phyloP scores from a whole-genome alignment of 2,888 invertebrate species.

The Dascillus cervinus region DNA sequence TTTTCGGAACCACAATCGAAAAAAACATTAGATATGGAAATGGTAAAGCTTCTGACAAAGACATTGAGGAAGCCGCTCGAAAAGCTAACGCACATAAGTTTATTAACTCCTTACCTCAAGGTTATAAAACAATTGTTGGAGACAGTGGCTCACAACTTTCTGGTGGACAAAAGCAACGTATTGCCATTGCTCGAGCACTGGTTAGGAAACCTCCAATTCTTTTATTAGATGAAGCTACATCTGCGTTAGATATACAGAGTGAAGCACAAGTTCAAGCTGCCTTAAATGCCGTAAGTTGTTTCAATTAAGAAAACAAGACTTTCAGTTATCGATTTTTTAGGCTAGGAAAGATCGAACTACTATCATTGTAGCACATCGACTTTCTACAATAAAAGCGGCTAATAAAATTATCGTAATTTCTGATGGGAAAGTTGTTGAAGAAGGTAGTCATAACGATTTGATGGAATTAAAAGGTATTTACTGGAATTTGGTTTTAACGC shows the following conservation, averaged over 20 bases:
- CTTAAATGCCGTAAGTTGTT: constrained; percentile 53
- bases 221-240: constrained; percentile 81
- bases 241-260: constrained; percentile 78
- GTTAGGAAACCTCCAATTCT: constrained; percentile 72
- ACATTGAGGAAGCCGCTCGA: constrained; percentile 62
- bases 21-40: constrained; percentile 76
- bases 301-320: not conserved
- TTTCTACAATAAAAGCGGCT: constrained; percentile 66
- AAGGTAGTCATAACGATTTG: constrained; percentile 61
- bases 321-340: constrained; percentile 33
- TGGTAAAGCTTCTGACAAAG: constrained; percentile 53
- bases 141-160: constrained; percentile 75
- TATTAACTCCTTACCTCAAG: constrained; percentile 65
- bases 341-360: constrained; percentile 69
- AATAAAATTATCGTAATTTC: constrained; percentile 67
- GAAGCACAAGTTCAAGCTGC: constrained; percentile 81
- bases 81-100: constrained; percentile 74
- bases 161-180: constrained; percentile 86
- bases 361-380: constrained; percentile 69
- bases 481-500: constrained; percentile 61
- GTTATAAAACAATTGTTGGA: constrained; percentile 76
- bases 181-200: constrained; percentile 83
- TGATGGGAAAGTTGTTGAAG: constrained; percentile 59
- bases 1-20: constrained; percentile 71
- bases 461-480: constrained; percentile 60